Evolutionary conservation across 2,888 invertebrate genomes (phyloP).

Genomic region (Beris morrisii): DNA sequence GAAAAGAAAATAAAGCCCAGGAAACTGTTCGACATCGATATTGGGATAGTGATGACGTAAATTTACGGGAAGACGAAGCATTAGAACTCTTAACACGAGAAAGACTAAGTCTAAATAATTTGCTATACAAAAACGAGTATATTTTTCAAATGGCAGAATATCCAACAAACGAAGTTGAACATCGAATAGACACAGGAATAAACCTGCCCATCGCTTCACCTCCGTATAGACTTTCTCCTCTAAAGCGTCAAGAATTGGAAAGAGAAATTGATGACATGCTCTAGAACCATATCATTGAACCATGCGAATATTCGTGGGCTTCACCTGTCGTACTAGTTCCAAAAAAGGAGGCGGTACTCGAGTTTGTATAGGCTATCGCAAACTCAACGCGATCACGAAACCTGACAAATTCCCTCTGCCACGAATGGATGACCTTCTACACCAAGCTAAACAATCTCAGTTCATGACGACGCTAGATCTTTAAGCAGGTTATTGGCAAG

Average conservation of each 20-base stretch:
- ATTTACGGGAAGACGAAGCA: too few species aligned
- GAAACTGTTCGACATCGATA: too few species aligned
- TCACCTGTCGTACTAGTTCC: conserved; percentile 40
- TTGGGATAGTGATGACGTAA: too few species aligned
- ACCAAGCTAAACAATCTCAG: conserved; percentile 35
- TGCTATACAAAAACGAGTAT: too few species aligned
- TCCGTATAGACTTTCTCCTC: background rate
- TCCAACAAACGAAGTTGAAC: background rate
- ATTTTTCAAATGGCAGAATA: too few species aligned
- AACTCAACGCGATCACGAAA: conserved; percentile 44
- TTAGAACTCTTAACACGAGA: too few species aligned
- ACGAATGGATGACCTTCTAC: conserved; percentile 52
- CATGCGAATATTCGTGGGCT: conserved; percentile 39
- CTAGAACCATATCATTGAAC: conserved; percentile 40
- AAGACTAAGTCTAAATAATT: too few species aligned
- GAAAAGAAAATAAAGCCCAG: too few species aligned
- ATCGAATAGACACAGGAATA: background rate
- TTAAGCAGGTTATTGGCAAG: conserved; percentile 37
- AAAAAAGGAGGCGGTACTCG: conserved; percentile 42
- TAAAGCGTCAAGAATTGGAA: background rate
- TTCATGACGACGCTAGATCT: conserved; percentile 38
- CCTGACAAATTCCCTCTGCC: conserved; percentile 50
- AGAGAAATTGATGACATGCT: conserved; percentile 14
- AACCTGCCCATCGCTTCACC: background rate
- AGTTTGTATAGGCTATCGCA: conserved; percentile 45